Base-by-base conservation (phyloP, 2,797 vertebrate genomes). In the Sorex maritimensis region DNA sequence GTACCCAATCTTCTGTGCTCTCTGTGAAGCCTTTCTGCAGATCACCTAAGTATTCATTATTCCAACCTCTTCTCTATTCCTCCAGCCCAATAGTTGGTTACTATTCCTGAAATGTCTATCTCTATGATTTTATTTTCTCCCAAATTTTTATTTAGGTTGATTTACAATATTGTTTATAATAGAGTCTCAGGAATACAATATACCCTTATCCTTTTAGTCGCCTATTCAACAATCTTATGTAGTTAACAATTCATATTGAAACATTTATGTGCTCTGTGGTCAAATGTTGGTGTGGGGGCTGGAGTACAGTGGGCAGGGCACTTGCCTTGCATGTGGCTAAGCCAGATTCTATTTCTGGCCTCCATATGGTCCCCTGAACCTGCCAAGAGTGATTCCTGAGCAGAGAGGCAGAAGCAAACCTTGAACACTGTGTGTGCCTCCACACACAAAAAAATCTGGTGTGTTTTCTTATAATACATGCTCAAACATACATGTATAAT, bases 231-330 rank as follows among this genome's bases (percentile, higher is more conserved):
- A 65, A 67, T 83, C 78, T 78, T 82, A 83, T 78, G 55, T 72
- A 28, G 63, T 91, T 91, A 79, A 58, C 23, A 91, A 44, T 91
- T 67, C 67, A 79, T 67, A 88, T 74, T 61, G 52, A 44, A 63
- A 55, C 38, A 15, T 28, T 73, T 82, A 68, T 79, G 49, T 82
- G n/a, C 11, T 73, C 63, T 92, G 9, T 63, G 58, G 65, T 82
- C 17, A 82, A 67, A n/a, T 87, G 72, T 41, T 90, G 26, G 46
- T 85, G 58, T 73, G 52, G 52, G 52, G 52, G 52, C 52, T 17
- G 11, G 11, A 44, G 49, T 55, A 55, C 52, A 55, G 52, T 55
- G 52, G 52, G 15, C 11, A 55, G 15, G 52, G 52, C 15, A 17
- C 52, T 55, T 55, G 52, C 52, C 52, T 55, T 55, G 52, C 11